phyloP scores from a whole-genome alignment of 2,113 vertebrate species.

The Hippocampus abdominalis region DNA sequence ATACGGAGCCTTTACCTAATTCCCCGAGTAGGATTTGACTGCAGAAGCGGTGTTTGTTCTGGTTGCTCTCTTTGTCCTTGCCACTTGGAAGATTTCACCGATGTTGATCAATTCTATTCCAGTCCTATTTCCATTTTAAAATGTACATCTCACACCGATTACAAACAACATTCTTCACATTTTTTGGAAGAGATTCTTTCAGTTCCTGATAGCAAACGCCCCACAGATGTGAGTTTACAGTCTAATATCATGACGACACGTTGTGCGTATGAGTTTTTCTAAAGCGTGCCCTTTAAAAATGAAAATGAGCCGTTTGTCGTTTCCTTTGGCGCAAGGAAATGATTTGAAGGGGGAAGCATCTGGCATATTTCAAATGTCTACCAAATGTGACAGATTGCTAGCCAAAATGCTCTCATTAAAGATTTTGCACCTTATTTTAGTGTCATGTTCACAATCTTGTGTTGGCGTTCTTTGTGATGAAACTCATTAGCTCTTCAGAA shows the following conservation, averaged over 20 bases:
- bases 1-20: constrained; percentile 43
- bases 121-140: background rate
- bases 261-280: constrained; percentile 13
- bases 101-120: background rate
- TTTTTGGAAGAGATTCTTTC: too few species aligned
- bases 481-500: background rate
- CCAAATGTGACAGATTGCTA: background rate
- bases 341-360: background rate
- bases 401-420: background rate
- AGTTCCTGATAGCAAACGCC: background rate
- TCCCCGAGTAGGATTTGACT: constrained; percentile 49
- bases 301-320: constrained; percentile 26
- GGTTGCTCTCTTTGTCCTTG: background rate
- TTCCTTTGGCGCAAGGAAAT: background rate
- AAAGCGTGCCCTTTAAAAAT: constrained; percentile 19
- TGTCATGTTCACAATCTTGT: background rate
- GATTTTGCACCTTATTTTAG: background rate
- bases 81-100: background rate
- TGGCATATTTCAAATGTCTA: background rate
- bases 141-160: background rate
- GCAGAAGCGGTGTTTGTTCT: constrained; percentile 41
- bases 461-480: background rate
- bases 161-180: too few species aligned
- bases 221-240: constrained; percentile 7
- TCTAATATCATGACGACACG: constrained; percentile 15